These are phyloP conservation scores for Scatophagus argus DNA, from an alignment of 2,113 vertebrate species.

Conservation along the genomic window DNA sequence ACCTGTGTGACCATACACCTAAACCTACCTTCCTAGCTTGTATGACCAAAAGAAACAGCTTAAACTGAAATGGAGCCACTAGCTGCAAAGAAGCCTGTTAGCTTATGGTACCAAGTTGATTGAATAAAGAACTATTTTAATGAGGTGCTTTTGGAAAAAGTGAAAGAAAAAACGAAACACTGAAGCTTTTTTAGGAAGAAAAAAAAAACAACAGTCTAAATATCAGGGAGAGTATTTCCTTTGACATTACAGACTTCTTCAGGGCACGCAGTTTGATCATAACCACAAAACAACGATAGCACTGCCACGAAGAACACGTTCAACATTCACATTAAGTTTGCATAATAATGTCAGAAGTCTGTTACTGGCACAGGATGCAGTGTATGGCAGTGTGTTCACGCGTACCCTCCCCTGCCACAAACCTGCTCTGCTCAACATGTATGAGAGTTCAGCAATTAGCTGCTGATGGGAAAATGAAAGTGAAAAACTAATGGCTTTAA, in stretches of 20 bases:
- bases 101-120: conserved; percentile 23
- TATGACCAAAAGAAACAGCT: conserved; percentile 14
- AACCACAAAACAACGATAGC: conserved; percentile 43
- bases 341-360: conserved; percentile 78
- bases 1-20: neutral
- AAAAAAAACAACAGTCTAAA: conserved; percentile 2
- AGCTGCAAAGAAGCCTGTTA: neutral
- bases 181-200: conserved; percentile 13
- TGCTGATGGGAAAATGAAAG: conserved; percentile 6
- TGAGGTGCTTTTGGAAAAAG: conserved; percentile 17
- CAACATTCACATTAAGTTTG: conserved; percentile 78
- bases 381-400: conserved; percentile 75
- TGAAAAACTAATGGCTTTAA: neutral
- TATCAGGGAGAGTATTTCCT: conserved; percentile 35
- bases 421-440: conserved; percentile 51
- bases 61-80: conserved; percentile 22
- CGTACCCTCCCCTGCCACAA: conserved; percentile 58
- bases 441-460: conserved; percentile 23
- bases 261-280: conserved; percentile 39
- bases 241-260: conserved; percentile 41
- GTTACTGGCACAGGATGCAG: conserved; percentile 77
- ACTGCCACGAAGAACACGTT: conserved; percentile 52
- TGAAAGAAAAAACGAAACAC: conserved; percentile 19
- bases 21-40: neutral
- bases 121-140: conserved; percentile 15